Percentiles rank a stretch among this genome's conserved stretches.
phyloP scores from a whole-genome alignment of 2,113 vertebrate genomes.

The Solea solea region DNA sequence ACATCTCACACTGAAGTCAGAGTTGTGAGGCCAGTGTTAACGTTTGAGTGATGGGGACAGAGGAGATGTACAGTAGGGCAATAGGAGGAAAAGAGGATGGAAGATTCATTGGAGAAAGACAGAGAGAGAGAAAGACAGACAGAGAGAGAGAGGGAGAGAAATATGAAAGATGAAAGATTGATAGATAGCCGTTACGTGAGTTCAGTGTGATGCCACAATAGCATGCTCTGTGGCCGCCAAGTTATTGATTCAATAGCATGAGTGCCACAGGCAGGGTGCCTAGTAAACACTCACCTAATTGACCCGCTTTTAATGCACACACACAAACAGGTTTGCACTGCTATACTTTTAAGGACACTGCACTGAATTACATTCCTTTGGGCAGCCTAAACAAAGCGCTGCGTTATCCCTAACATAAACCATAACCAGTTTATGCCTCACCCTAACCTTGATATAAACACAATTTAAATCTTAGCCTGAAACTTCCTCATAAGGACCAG shows the following conservation, averaged over 20 bases:
- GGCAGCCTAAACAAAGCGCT: too few relatives aligned
- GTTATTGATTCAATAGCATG: constrained; percentile 61
- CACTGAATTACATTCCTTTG: too few relatives aligned
- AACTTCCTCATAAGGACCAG: too few relatives aligned
- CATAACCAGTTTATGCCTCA: too few relatives aligned
- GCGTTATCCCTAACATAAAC: too few relatives aligned
- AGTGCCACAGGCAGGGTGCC: constrained; percentile 60
- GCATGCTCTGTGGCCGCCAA: constrained; percentile 45
- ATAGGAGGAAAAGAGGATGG: not conserved
- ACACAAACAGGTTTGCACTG: not conserved
- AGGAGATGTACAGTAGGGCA: not conserved
- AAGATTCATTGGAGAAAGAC: not conserved
- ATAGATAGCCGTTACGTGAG: constrained; percentile 24
- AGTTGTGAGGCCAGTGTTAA: constrained; percentile 20
- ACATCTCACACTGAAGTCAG: constrained; percentile 7
- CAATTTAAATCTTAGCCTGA: too few relatives aligned
- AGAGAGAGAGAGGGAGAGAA: not conserved
- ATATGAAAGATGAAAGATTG: constrained; percentile 5
- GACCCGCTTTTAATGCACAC: constrained; percentile 40
- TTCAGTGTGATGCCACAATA: constrained; percentile 45
- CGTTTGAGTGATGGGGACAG: constrained; percentile 10
- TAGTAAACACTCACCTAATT: constrained; percentile 66
- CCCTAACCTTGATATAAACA: too few relatives aligned
- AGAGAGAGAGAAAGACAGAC: not conserved
- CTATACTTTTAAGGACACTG: too few relatives aligned